These are phyloP conservation scores for Dolichallabes microphthalmus DNA, from an alignment of 2,113 vertebrate species.

Conservation along the genomic window DNA sequence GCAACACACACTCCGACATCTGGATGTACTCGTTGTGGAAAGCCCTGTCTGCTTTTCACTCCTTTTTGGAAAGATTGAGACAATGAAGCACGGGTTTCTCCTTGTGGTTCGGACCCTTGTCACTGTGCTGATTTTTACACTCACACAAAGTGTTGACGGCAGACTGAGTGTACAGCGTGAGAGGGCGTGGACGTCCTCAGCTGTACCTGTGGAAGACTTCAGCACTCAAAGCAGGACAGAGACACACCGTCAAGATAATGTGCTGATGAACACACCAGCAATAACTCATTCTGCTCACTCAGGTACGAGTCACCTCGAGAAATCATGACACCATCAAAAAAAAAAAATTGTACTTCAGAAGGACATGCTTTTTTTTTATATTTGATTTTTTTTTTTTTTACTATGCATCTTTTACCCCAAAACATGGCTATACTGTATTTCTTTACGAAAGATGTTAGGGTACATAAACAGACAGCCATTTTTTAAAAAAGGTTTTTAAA, in stretches of 20 bases:
- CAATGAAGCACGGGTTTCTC: slow-evolving; percentile 39
- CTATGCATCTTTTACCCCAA: not conserved
- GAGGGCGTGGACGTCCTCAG: not conserved
- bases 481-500: not conserved
- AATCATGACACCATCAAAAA: not conserved
- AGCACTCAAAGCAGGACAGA: not conserved
- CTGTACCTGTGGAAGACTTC: slow-evolving; percentile 28
- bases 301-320: slow-evolving; percentile 4
- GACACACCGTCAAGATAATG: slow-evolving; percentile 4
- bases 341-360: not conserved
- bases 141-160: slow-evolving; percentile 33
- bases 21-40: slow-evolving; percentile 11
- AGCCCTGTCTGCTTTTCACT: not conserved
- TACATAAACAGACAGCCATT: not conserved
- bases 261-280: not conserved
- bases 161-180: slow-evolving; percentile 9
- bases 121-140: slow-evolving; percentile 39
- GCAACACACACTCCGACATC: not conserved
- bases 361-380: not conserved
- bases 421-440: not conserved
- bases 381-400: too few relatives aligned
- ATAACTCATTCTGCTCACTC: slow-evolving; percentile 30
- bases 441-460: not conserved
- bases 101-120: slow-evolving; percentile 39
- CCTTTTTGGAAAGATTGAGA: slow-evolving; percentile 17